Evolutionary conservation across 2,888 invertebrate genomes (phyloP), one percentile per base, ranked within the genome.

Genomic region (Helleia helle): DNA sequence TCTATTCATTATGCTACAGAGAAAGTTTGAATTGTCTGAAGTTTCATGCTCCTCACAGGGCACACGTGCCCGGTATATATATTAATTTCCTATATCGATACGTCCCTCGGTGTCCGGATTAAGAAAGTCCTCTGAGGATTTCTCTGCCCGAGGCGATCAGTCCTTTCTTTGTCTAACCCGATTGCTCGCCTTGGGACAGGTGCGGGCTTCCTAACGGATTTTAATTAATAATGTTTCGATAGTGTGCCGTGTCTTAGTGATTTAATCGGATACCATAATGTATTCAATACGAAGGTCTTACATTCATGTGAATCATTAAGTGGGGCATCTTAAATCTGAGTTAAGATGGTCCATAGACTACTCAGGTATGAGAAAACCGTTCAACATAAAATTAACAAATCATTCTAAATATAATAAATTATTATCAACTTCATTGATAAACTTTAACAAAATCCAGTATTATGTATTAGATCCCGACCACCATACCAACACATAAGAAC

Each of bases 161-260:
- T 54, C 66, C 58, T 55, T 60, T 64, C 69, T 70, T 68, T 66
- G 71, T 67, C 64, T 66, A 62, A 65, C 59, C 65, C 63, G 65
- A 69, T 67, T 60, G 65, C 61, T 52, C 62, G 62, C 69, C 67
- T 65, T 61, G 76, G 79, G 80, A 75, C 75, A 79, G 76, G 77
- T 77, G 73, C 56, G 65, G 71, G 71, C 66, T 71, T 72, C 71
- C 69, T 64, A 56, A n/a, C 52, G 64, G 72, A 67, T 74, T 79
- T 81, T 81, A 81, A 83, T 83, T 81, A 83, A 75, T 79, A 73
- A 81, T 77, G 71, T 67, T 70, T 68, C 73, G 69, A 77, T 81
- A 74, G 58, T 61, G 55, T 55, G 55, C 50, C 52, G 52, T 42
- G 65, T 52, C 63, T 58, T 55, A 55, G 48, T 68, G 71, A 71